Base-by-base conservation (phyloP, 2,888 invertebrate genomes). In the Dryococelus australis region DNA sequence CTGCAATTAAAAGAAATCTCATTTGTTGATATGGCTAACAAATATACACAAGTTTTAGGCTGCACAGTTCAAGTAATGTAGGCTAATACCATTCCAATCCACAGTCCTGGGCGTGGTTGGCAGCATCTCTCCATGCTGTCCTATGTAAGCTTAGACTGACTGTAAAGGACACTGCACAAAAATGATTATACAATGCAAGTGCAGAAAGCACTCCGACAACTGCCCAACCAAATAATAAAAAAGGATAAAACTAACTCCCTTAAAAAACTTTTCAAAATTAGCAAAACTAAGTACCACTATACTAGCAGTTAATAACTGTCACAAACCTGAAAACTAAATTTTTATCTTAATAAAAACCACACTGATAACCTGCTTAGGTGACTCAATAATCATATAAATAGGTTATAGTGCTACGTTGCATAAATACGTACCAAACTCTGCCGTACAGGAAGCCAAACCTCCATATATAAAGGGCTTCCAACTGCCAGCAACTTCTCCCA, bases 381-480 rank as follows among this genome's bases (percentile, higher is more conserved):
- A 12, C 24, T 65, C 65, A 65, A 24, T 65, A 16, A 24, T n/a
- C 24, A 16, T 10, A 24, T n/a, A 16, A n/a, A 65, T 65, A 65
- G 10, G 65, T 65, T 65, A n/a, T 65, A 24, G 65, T 35, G 35
- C 35, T 65, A 65, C 16, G 8, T n/a, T 65, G 24, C n/a, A 87
- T n/a, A 6, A 26, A 86, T 87, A 91, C 94, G 94, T 94, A 98
- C 98, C 98, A 93, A 97, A 97, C 94, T 99, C 98, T 87, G 98
- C 98, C 90, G 97, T 95, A 91, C 98, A 97, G 90, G 98, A 98
- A 92, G 98, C 98, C 90, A 98, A 92, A 90, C 98, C 98, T 92
- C 98, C 98, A 94, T 98, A 98, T 91, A 98, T 94, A 94, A 98
- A 99, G 92, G 98, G 98, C 93, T 97, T 95, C 98, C 98, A 98